Evolutionary conservation across 2,888 invertebrate species (phyloP).

Genomic region (Myathropa florea): DNA sequence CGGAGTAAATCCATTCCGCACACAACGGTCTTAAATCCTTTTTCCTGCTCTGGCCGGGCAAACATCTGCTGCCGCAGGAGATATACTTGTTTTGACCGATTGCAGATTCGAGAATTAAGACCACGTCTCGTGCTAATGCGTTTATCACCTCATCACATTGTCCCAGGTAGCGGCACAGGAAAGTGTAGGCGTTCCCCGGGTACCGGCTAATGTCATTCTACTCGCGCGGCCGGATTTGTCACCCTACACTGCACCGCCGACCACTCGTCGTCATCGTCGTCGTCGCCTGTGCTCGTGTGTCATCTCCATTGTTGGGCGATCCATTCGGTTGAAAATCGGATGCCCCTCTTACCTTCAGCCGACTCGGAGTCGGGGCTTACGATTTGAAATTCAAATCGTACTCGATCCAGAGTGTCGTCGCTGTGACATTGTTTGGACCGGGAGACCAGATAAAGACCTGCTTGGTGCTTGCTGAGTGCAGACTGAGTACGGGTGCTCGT

Average conservation of each 20-base stretch:
- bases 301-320: constrained; percentile 6
- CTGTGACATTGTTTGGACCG: constrained; percentile 15
- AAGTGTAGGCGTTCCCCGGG: constrained; percentile 54
- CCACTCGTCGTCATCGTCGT: constrained; percentile 41
- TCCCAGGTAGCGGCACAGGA: constrained; percentile 48
- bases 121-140: constrained; percentile 56
- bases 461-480: neutral
- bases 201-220: constrained; percentile 38
- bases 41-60: constrained; percentile 42
- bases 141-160: constrained; percentile 66
- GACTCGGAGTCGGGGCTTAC: constrained; percentile 21
- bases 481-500: constrained; percentile 1
- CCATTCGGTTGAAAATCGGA: neutral
- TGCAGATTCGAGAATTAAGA: constrained; percentile 65
- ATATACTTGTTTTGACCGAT: constrained; percentile 68
- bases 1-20: constrained; percentile 31
- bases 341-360: neutral
- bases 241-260: constrained; percentile 3
- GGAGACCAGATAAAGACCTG: neutral
- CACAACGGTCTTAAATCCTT: constrained; percentile 65
- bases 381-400: constrained; percentile 61
- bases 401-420: constrained; percentile 24
- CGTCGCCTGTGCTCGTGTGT: neutral
- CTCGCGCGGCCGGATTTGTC: constrained; percentile 42
- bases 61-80: constrained; percentile 58